Evolutionary conservation across 1,140 invertebrate genomes (phyloP).

Genomic region (Papilio machaon): DNA sequence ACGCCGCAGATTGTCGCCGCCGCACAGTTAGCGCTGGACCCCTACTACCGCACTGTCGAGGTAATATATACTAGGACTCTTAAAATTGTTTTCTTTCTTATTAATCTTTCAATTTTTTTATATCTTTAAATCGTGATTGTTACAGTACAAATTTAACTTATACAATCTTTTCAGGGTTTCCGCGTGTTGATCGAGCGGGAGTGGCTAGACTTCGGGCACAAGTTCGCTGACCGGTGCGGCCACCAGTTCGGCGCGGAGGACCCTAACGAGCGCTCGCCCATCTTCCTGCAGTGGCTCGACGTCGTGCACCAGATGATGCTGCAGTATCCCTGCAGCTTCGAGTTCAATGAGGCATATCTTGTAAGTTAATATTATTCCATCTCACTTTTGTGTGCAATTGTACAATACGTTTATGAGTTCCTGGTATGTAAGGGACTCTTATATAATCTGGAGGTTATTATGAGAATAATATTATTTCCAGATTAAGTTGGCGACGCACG

Average conservation of each 20-base stretch:
- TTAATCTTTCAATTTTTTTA: not conserved
- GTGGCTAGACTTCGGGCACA: conserved; percentile 98
- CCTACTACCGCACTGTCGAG: conserved; percentile 95
- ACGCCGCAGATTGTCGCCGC: conserved; percentile 97
- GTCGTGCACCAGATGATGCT: conserved; percentile 95
- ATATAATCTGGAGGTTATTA: no score
- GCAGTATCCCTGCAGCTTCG: conserved; percentile 96
- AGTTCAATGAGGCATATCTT: conserved; percentile 96
- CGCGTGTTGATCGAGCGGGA: conserved; percentile 95
- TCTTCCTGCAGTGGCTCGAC: conserved; percentile 99
- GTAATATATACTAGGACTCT: conserved; percentile 75
- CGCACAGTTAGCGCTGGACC: conserved; percentile 95
- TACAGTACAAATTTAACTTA: not conserved
- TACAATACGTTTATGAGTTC: not conserved
- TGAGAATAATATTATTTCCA: conserved; percentile 65
- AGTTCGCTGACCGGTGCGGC: conserved; percentile 97
- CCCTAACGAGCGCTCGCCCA: conserved; percentile 94
- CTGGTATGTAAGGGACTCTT: not conserved
- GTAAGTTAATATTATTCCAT: conserved; percentile 82
- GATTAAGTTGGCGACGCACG: conserved; percentile 97
- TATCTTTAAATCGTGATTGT: not conserved
- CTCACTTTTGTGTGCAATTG: not conserved
- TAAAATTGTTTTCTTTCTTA: not conserved
- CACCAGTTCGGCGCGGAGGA: conserved; percentile 92
- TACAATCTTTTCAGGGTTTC: conserved; percentile 88